phyloP scores from a whole-genome alignment of 30 jellyfish, hydroid and myxozoan genomes.

The Hydra vulgaris region DNA sequence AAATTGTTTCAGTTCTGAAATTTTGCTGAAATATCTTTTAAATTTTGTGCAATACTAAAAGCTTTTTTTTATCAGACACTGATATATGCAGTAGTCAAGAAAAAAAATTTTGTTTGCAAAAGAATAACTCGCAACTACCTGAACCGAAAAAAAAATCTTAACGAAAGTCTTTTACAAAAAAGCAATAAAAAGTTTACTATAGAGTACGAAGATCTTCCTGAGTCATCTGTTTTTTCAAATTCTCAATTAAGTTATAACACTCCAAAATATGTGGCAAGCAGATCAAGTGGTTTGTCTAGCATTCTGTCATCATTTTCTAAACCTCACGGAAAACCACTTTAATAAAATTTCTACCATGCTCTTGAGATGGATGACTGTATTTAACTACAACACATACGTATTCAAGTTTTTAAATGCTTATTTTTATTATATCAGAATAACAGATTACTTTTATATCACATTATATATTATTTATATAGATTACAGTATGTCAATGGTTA shows the following conservation, averaged over 20 bases:
- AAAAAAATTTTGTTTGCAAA: background rate
- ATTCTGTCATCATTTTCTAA: too few species aligned
- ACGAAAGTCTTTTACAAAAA: background rate
- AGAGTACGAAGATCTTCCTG: background rate
- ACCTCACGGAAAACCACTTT: background rate
- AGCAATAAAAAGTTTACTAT: background rate
- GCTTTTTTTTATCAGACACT: background rate
- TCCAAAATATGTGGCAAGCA: background rate
- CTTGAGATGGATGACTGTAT: background rate
- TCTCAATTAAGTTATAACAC: background rate
- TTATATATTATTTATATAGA: too few species aligned
- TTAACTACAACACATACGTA: background rate
- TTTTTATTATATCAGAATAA: background rate
- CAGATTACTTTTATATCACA: too few species aligned
- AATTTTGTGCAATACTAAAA: too few species aligned
- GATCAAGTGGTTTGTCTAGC: too few species aligned
- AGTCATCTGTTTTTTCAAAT: background rate
- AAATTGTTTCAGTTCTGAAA: too few species aligned
- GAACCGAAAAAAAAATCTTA: background rate
- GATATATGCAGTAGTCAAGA: background rate
- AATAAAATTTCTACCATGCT: background rate
- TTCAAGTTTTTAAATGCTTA: background rate
- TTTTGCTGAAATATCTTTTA: too few species aligned
- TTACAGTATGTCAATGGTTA: too few species aligned
- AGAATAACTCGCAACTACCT: background rate